Conservation (phyloP, 2,113 vertebrate species). For the Podilymbus podiceps region DNA sequence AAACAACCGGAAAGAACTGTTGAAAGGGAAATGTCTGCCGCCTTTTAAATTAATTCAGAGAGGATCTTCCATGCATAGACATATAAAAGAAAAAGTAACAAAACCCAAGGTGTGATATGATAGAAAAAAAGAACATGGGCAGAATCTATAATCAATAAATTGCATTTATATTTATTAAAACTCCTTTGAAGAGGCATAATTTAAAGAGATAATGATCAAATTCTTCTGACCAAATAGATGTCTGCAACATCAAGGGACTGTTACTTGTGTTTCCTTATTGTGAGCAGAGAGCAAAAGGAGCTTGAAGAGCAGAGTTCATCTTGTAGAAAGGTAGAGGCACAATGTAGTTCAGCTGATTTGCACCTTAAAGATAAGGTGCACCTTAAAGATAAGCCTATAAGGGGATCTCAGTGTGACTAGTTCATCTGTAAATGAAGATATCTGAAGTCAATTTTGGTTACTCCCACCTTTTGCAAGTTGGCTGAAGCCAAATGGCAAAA, state of each 20-base stretch:
- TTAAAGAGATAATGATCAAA: background rate
- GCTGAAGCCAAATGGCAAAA: background rate
- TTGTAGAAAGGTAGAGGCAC: accelerated
- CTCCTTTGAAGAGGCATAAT: background rate
- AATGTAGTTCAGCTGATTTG: background rate
- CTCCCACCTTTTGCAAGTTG: background rate
- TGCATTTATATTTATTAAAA: background rate
- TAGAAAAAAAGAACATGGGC: background rate
- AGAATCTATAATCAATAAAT: background rate
- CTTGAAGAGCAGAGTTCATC: background rate
- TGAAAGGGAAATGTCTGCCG: background rate
- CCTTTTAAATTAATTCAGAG: background rate
- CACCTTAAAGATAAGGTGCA: background rate
- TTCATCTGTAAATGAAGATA: background rate
- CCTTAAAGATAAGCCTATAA: background rate
- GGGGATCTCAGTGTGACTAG: background rate
- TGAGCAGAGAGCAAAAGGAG: background rate
- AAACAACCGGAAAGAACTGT: background rate
- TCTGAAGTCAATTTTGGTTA: background rate
- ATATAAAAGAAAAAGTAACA: background rate
- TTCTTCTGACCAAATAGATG: background rate
- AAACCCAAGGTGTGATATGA: background rate
- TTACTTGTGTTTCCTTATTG: background rate
- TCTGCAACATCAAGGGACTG: background rate
- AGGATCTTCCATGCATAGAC: background rate